A percentile compares a stretch with the other conserved stretches of the same genome.
Conservation (phyloP, 2,888 invertebrate species). For the Heliconius cydno region DNA sequence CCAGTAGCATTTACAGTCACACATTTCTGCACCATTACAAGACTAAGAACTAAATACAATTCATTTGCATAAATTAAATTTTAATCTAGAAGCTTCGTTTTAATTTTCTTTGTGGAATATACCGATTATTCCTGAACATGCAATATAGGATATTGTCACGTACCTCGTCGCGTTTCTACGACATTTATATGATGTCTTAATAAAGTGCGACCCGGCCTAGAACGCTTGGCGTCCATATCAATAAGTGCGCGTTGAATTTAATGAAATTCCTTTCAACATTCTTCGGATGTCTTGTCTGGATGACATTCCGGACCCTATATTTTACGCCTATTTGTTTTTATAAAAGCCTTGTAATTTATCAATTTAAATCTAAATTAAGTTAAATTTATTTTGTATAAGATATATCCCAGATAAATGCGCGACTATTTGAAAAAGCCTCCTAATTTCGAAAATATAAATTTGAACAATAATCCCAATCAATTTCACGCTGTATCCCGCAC, state of each 20-base stretch:
- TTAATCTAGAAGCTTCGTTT: conserved; percentile 1
- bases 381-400: neutral
- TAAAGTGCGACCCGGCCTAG: conserved; percentile 75
- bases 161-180: conserved; percentile 65
- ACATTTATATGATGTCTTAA: conserved; percentile 81
- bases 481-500: too few species aligned
- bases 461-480: too few species aligned
- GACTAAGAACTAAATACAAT: neutral
- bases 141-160: conserved; percentile 77
- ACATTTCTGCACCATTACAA: too few species aligned
- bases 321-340: conserved; percentile 39
- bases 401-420: too few species aligned
- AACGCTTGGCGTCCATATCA: conserved; percentile 76
- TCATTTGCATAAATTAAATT: neutral
- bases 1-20: too few species aligned
- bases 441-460: too few species aligned
- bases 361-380: neutral
- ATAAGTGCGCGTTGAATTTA: conserved; percentile 66
- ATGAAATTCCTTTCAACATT: conserved; percentile 54
- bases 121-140: conserved; percentile 45
- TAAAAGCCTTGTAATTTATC: neutral
- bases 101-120: conserved; percentile 7
- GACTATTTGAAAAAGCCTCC: too few species aligned
- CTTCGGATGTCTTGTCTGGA: conserved; percentile 49
- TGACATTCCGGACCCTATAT: conserved; percentile 47